phyloP scores from a whole-genome alignment of 2,797 vertebrate genomes.

The Melopsittacus undulatus region DNA sequence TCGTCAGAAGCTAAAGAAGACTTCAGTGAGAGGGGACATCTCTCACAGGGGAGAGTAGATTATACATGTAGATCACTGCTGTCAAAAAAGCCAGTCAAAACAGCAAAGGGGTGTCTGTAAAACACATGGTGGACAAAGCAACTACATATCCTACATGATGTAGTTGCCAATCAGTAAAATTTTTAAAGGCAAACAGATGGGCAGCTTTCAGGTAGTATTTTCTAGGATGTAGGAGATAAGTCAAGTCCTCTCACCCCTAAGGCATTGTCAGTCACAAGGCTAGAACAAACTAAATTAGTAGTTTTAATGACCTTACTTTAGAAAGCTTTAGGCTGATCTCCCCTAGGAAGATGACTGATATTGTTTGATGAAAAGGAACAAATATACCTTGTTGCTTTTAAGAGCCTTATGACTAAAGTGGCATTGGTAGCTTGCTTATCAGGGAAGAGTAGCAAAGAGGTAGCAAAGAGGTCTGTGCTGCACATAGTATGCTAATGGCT shows the following conservation, averaged over 20 bases:
- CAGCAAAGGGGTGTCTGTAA: neutral
- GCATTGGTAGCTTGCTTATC: neutral
- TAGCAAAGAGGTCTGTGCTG: neutral
- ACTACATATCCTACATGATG: neutral
- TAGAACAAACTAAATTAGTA: neutral
- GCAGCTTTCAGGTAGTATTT: neutral
- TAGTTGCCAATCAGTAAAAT: neutral
- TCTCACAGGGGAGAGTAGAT: neutral
- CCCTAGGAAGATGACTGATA: neutral
- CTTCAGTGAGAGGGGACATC: neutral
- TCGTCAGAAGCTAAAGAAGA: neutral
- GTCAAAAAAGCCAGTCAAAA: neutral
- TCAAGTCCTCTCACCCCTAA: neutral
- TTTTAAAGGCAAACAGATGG: neutral
- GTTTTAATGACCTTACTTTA: neutral
- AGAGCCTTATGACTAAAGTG: neutral
- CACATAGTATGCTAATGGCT: neutral
- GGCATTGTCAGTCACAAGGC: neutral
- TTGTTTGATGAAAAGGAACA: neutral
- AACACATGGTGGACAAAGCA: neutral
- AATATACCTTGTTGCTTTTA: neutral
- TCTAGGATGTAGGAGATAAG: neutral
- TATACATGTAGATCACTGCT: neutral
- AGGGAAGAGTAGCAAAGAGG: neutral
- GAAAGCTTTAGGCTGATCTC: neutral